Evolutionary conservation across 37 sponge, comb jelly and placozoan species (phyloP).

Genomic region (Beroe forskalii): DNA sequence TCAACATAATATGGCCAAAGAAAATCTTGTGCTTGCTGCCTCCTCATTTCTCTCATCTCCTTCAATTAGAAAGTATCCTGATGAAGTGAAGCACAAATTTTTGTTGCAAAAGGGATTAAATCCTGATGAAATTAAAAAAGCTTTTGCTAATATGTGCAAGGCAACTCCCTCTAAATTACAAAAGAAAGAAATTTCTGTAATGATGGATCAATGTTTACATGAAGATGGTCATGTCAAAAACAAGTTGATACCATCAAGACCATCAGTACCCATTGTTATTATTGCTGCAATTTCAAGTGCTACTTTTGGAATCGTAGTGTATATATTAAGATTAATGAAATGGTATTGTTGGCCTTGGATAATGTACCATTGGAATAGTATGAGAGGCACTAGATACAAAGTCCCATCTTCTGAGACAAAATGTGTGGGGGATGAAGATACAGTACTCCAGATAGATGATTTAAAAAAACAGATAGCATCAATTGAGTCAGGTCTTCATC

Average conservation of each 20-base stretch:
- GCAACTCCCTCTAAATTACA: background rate
- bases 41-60: constrained; percentile 4
- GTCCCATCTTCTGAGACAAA: too few species aligned
- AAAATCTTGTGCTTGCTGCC: background rate
- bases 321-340: background rate
- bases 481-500: background rate
- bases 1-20: background rate
- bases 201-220: background rate
- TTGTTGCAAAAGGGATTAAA: background rate
- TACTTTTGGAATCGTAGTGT: constrained; percentile 9
- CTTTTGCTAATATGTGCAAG: background rate
- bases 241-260: background rate
- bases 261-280: background rate
- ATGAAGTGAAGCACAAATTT: background rate
- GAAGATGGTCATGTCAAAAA: background rate
- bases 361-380: background rate
- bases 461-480: background rate
- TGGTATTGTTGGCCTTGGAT: background rate
- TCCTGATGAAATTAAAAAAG: background rate
- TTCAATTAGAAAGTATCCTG: background rate
- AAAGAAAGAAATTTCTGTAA: background rate
- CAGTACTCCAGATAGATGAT: background rate
- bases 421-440: background rate
- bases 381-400: background rate
- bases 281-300: constrained; percentile 33